A percentile compares a stretch with the other conserved stretches of the same genome.
These are phyloP conservation scores for Pantelozetes paolii DNA, from an alignment of 2,888 invertebrate species.

Conservation along the genomic window DNA sequence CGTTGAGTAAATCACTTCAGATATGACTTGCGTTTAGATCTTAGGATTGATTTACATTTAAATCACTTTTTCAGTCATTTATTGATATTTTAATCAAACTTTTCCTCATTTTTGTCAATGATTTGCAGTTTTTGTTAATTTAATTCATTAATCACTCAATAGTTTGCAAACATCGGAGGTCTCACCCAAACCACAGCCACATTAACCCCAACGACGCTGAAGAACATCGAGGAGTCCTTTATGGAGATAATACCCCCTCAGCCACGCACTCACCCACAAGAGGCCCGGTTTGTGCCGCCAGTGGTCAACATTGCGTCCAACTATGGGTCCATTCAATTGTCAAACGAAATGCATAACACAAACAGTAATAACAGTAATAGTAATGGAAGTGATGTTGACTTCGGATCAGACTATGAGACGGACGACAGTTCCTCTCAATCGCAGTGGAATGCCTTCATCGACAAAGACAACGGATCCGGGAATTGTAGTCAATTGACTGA, in stretches of 20 bases:
- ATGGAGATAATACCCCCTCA: constrained; percentile 66
- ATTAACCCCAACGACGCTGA: constrained; percentile 85
- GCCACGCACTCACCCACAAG: constrained; percentile 62
- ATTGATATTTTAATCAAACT: not conserved
- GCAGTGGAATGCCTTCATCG: constrained; percentile 22
- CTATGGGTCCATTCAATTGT: constrained; percentile 36
- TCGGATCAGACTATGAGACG: constrained; percentile 2
- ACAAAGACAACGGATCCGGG: not conserved
- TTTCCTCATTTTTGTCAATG: constrained; percentile 1
- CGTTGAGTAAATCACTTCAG: no score
- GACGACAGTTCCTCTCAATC: constrained; percentile 36
- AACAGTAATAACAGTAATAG: constrained; percentile 25
- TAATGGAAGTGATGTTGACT: constrained; percentile 23
- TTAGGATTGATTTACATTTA: no score
- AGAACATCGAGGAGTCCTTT: constrained; percentile 84
- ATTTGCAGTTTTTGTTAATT: not conserved
- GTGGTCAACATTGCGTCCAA: constrained; percentile 49
- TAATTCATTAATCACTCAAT: not conserved
- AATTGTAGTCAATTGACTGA: not conserved
- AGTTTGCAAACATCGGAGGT: constrained; percentile 59
- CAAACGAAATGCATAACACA: constrained; percentile 9
- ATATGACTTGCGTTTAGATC: no score
- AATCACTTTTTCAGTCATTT: not conserved
- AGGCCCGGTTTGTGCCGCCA: constrained; percentile 91
- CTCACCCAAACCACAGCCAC: constrained; percentile 89